phyloP scores from a whole-genome alignment of 2,888 invertebrate genomes.

The Neoaliturus tenellus region DNA sequence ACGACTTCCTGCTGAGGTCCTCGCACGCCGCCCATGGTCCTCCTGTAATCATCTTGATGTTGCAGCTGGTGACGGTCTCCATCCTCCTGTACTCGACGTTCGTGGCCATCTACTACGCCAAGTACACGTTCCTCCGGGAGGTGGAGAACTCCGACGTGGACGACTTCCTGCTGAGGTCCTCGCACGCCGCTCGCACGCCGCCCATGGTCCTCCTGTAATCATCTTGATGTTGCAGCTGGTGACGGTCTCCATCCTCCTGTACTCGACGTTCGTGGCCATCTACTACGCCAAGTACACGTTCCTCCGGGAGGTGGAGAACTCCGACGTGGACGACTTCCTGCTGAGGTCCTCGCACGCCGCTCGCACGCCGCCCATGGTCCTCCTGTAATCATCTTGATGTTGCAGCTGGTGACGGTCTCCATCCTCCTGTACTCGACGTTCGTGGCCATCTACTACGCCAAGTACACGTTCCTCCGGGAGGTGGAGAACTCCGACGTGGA shows the following conservation, averaged over 20 bases:
- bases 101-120: constrained; percentile 86
- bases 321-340: constrained; percentile 81
- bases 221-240: constrained; percentile 84
- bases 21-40: not conserved
- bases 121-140: constrained; percentile 88
- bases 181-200: not conserved
- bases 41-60: constrained; percentile 63
- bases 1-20: constrained; percentile 74
- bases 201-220: constrained; percentile 19
- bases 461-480: constrained; percentile 88
- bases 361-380: not conserved
- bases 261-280: constrained; percentile 90
- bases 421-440: constrained; percentile 89
- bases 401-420: constrained; percentile 87
- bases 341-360: constrained; percentile 30
- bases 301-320: constrained; percentile 84
- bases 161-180: constrained; percentile 73
- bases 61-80: constrained; percentile 87
- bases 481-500: constrained; percentile 85
- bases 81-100: constrained; percentile 89
- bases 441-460: constrained; percentile 86
- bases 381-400: no score
- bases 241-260: constrained; percentile 86
- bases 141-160: constrained; percentile 85
- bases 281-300: constrained; percentile 88